phyloP scores from a whole-genome alignment of 2,888 invertebrate genomes.

The Eupithecia subfuscata region DNA sequence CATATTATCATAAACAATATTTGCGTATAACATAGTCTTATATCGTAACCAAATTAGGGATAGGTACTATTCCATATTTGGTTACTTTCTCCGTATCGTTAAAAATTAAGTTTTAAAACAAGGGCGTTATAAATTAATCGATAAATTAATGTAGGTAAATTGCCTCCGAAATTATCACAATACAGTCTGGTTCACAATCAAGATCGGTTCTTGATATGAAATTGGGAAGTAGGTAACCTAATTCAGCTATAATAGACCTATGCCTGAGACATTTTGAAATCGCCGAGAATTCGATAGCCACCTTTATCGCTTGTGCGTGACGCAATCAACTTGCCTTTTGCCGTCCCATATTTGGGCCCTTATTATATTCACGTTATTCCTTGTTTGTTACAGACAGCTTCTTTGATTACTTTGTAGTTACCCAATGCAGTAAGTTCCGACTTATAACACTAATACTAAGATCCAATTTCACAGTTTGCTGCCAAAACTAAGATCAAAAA shows the following conservation, averaged over 20 bases:
- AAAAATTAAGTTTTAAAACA: no score
- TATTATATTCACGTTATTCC: slow-evolving; percentile 41
- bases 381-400: neutral
- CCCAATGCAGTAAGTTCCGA: neutral
- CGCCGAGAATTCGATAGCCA: slow-evolving; percentile 39
- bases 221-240: slow-evolving; percentile 9
- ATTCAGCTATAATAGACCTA: slow-evolving; percentile 16
- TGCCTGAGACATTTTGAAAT: slow-evolving; percentile 8
- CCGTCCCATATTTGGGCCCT: slow-evolving; percentile 40
- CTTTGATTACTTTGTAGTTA: neutral
- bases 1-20: no score
- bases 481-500: no score
- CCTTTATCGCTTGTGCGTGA: slow-evolving; percentile 48
- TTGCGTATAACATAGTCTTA: no score
- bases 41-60: no score
- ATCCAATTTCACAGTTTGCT: no score
- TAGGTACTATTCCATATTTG: no score
- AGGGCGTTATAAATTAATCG: no score
- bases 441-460: neutral
- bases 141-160: neutral
- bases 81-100: no score
- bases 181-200: slow-evolving; percentile 6
- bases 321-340: slow-evolving; percentile 40
- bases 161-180: neutral
- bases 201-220: slow-evolving; percentile 2